These are phyloP conservation scores for Drosophila repletoides DNA, from an alignment of 1,140 invertebrate species.

Conservation along the genomic window DNA sequence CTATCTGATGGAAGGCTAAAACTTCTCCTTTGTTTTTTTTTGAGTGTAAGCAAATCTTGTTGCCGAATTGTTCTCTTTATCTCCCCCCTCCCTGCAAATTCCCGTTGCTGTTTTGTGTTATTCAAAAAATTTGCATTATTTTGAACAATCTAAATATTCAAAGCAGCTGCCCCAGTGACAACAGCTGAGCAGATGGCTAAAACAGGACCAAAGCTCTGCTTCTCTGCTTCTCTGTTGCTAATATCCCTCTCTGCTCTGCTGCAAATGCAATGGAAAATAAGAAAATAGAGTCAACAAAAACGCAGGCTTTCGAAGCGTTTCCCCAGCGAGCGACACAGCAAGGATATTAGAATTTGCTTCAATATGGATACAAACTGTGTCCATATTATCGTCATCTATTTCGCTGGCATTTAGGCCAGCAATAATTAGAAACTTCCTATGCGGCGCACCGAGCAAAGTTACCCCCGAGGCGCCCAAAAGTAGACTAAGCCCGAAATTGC, in stretches of 20 bases:
- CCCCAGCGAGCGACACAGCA: not conserved
- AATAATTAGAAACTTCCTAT: slow-evolving; percentile 67
- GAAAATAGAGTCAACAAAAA: not conserved
- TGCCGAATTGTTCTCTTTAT: no score
- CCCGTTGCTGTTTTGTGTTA: slow-evolving; percentile 37
- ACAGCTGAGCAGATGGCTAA: no score
- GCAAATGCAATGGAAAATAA: not conserved
- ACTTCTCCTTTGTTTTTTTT: no score
- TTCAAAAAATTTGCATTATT: slow-evolving; percentile 74
- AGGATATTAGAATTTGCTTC: slow-evolving; percentile 34
- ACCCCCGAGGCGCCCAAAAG: not conserved
- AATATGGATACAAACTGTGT: not conserved
- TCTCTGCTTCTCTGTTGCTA: no score
- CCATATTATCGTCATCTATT: not conserved
- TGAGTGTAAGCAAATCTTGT: not conserved
- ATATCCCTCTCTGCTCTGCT: no score
- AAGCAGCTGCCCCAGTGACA: slow-evolving; percentile 52
- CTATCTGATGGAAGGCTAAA: no score
- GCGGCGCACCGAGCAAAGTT: not conserved
- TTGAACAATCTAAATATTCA: slow-evolving; percentile 69
- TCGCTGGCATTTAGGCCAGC: slow-evolving; percentile 35
- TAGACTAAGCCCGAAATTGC: not conserved
- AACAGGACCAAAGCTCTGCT: no score
- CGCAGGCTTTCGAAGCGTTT: no score
- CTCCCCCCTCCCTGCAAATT: not conserved